Percentiles rank a stretch among this genome's conserved stretches.
These are phyloP conservation scores for Notiomystis cincta DNA, from an alignment of 2,113 vertebrate genomes.

Conservation along the genomic window DNA sequence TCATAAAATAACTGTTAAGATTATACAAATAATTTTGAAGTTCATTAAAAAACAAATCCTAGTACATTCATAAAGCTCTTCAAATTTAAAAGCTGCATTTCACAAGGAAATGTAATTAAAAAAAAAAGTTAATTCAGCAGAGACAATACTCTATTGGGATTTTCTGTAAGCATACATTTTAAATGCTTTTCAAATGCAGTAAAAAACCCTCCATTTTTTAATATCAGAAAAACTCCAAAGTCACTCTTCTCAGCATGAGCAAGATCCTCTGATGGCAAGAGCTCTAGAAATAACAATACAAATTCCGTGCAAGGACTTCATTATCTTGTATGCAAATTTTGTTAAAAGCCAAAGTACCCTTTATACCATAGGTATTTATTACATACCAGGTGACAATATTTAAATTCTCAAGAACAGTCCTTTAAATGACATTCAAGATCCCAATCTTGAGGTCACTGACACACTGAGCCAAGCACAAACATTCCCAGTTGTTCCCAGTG, in stretches of 20 bases:
- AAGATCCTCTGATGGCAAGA: background rate
- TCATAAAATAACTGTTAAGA: background rate
- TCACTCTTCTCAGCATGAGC: background rate
- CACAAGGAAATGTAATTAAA: background rate
- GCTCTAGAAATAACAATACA: background rate
- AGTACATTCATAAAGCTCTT: background rate
- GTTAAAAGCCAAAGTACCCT: background rate
- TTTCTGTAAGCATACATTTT: background rate
- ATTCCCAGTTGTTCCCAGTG: background rate
- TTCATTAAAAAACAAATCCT: background rate
- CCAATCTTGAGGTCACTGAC: background rate
- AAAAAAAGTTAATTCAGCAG: background rate
- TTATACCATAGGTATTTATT: background rate
- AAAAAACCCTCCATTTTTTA: background rate
- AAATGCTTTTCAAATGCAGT: background rate
- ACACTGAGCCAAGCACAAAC: background rate
- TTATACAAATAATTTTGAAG: background rate
- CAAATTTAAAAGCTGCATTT: background rate
- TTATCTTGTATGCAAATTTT: background rate
- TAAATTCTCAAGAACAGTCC: background rate
- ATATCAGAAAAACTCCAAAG: background rate
- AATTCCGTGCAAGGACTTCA: background rate
- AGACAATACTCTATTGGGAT: background rate
- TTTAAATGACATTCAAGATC: background rate
- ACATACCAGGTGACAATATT: background rate